Evolutionary conservation across 2,888 invertebrate species (phyloP), one percentile per base, ranked within the genome.

Genomic region (Chaitophorus viminalis): DNA sequence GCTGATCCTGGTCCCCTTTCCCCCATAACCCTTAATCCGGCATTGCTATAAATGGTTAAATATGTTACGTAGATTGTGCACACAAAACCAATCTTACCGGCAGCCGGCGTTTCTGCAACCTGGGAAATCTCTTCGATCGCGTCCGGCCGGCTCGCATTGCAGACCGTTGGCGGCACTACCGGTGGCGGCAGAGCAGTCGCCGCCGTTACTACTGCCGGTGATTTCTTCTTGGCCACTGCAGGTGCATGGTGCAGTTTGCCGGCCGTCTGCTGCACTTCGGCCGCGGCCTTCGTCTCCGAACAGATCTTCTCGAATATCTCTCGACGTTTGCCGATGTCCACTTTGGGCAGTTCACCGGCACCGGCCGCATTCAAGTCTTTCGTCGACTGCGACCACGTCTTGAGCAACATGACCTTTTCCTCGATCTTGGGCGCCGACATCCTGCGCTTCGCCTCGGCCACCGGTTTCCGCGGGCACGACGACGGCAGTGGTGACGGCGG

Each of bases 291-390:
- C 3, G 75, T 84, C 31, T 84, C 83, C 65, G 31, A 75, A 75
- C 83, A 88, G n/a, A 88, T 92, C 90, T 94, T 93, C 91, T 97
- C 96, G 90, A 97, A 97, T 89, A 97, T 93, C 91, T 96, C 96
- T 90, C 96, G 94, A 90, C 96, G 93, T 92, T 96, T 96, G 88
- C 94, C 93, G 90, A 97, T 95, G 91, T 96, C 94, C 39, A 96
- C 95, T 93, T 96, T 96, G 17, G 92, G 92, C 3, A 91, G 89
- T 89, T 92, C 92, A 89, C 92, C 92, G 89, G 93, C 92, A 90
- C 91, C 92, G 90, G 92, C n/a, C n/a, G n/a, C 92, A 75, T 87
- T 68, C 89, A 92, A 90, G 90, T 93, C 93, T 70, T 90, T 90
- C 68, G 89, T 90, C 21, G 90, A 89, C 60, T 89, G 89, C 25